phyloP scores from a whole-genome alignment of 2,113 vertebrate genomes.

The Mus pahari region DNA sequence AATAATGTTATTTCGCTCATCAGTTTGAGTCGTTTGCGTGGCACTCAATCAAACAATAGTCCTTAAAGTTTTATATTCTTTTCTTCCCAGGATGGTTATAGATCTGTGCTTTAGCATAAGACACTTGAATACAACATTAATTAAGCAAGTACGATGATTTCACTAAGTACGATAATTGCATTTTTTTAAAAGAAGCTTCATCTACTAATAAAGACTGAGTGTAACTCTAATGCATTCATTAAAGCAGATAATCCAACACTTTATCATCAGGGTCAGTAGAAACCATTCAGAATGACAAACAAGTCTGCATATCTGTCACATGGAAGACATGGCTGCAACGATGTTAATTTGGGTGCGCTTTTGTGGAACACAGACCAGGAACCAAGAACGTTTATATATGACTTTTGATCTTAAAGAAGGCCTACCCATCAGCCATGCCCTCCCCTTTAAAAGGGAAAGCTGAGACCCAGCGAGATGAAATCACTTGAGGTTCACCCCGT shows the following conservation, averaged over 20 bases:
- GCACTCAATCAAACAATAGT: not conserved
- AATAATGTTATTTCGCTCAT: not conserved
- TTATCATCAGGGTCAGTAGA: not conserved
- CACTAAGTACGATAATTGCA: not conserved
- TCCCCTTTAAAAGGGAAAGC: not conserved
- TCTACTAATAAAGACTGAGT: conserved; percentile 20
- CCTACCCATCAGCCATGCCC: not conserved
- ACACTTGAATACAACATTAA: not conserved
- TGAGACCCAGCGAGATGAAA: not conserved
- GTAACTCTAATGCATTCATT: not conserved
- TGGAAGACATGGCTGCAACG: not conserved
- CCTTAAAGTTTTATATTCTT: not conserved
- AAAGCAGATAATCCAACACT: not conserved
- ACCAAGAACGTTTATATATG: not conserved
- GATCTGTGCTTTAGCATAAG: not conserved
- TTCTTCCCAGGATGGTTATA: not conserved
- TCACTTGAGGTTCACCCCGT: not conserved
- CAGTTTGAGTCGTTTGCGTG: not conserved
- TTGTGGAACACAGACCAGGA: not conserved
- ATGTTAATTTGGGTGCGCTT: not conserved
- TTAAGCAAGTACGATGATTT: not conserved
- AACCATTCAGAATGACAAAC: not conserved
- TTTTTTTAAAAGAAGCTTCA: not conserved
- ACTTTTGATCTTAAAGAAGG: not conserved
- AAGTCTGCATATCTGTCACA: not conserved